A percentile compares a stretch with the other conserved stretches of the same genome.
Conservation (phyloP, 2,888 invertebrate genomes). For the Pristionchus maxplancki region DNA sequence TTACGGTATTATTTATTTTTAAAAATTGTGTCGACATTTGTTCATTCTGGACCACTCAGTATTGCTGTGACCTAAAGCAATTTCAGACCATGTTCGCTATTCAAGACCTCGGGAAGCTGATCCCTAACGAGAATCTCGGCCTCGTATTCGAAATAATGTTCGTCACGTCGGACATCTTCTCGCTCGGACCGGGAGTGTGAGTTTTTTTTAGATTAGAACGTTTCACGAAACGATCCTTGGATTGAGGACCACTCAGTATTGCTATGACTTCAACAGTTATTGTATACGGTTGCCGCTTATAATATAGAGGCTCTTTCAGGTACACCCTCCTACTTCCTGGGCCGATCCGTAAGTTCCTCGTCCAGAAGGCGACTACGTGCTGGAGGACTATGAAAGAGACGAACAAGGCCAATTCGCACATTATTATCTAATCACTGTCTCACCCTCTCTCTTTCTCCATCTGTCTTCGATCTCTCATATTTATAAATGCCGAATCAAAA, state of each 20-base stretch:
- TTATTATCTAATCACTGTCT: neutral
- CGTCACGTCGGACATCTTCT: conserved; percentile 8
- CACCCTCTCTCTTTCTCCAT: too few species aligned
- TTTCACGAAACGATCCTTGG: neutral
- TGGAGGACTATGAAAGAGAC: neutral
- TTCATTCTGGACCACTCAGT: too few species aligned
- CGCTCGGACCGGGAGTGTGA: neutral
- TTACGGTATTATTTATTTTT: neutral
- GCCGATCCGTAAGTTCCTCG: neutral
- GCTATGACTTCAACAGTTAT: too few species aligned
- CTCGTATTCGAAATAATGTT: neutral
- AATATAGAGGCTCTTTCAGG: neutral
- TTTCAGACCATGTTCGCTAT: neutral
- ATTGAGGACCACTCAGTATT: too few species aligned
- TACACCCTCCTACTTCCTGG: neutral
- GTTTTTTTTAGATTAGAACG: neutral
- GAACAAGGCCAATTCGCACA: neutral
- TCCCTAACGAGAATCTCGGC: neutral
- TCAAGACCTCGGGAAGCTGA: neutral
- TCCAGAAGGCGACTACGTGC: neutral
- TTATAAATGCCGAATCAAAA: too few species aligned
- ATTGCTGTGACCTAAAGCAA: too few species aligned
- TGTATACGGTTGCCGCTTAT: neutral
- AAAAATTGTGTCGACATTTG: neutral
- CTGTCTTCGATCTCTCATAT: too few species aligned